Conservation (phyloP, 2,113 vertebrate species). For the Albula goreensis region DNA sequence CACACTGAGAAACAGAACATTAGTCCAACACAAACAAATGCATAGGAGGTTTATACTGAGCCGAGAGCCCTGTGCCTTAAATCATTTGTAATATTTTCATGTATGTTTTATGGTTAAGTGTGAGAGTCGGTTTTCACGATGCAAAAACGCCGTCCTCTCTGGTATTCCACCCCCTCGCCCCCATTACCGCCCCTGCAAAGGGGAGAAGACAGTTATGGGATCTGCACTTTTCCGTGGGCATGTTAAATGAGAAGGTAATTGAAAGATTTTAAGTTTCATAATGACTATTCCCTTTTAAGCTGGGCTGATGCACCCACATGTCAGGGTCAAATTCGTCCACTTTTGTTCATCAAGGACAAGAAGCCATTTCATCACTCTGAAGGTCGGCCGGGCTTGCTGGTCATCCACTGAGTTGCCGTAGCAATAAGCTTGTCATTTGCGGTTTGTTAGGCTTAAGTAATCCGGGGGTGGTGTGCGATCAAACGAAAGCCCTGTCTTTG, state of each 20-base stretch:
- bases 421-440: not conserved
- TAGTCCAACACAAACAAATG: slow-evolving; percentile 64
- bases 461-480: slow-evolving; percentile 34
- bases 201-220: not conserved
- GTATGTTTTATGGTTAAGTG: not conserved
- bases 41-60: slow-evolving; percentile 51
- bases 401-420: not conserved
- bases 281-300: not conserved
- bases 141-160: not conserved
- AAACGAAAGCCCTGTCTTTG: not conserved
- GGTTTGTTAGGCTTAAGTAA: slow-evolving; percentile 29
- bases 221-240: not conserved
- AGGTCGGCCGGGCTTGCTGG: not conserved
- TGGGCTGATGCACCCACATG: not conserved
- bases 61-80: slow-evolving; percentile 34
- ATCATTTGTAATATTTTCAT: slow-evolving; percentile 47
- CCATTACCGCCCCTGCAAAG: slow-evolving; percentile 12
- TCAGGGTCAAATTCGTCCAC: not conserved
- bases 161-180: slow-evolving; percentile 35
- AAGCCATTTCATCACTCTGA: not conserved
- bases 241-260: slow-evolving; percentile 7
- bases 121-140: not conserved
- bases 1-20: slow-evolving; percentile 43
- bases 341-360: not conserved
- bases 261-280: not conserved